Base-by-base conservation (phyloP, 2,113 vertebrate genomes). In the Mionectes macconnelli region DNA sequence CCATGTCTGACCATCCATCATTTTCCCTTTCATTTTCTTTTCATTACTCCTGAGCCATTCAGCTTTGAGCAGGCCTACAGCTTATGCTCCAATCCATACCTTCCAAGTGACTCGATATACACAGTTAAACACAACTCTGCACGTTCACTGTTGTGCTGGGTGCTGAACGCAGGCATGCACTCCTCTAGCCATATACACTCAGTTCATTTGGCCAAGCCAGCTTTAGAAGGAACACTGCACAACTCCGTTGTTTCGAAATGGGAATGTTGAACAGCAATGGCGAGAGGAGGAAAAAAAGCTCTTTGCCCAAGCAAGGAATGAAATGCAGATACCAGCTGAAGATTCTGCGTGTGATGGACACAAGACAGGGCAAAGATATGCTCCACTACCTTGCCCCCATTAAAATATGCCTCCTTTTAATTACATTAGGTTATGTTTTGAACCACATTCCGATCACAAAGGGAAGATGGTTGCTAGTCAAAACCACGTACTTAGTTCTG, bases 401-500 rank as follows among this genome's bases (percentile, higher is more conserved):
- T 63, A 86, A 73, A 81, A 44, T 67, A 24, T 30, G 50, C 37
- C 56, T 59, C 49, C 59, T 70, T 49, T 77, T 50, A 90, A 84
- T 44, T 63, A 31, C 24, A 77, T 35, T 63, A 52, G 55, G 68
- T 86, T 75, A 84, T 56, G 28, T 80, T 96, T 84, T 78, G 68
- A 90, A 72, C 70, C 47, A 68, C 30, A 16, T 8, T 80, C 60
- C 0, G 0, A 81, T n/a, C 50, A 50, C 25, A 81, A 81, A 39
- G 42, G 28, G 76, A 84, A 83, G 70, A 68, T 1, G 5, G 37
- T 78, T 80, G 84, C 42, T 37, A 81, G 87, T 87, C 57, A 93
- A 94, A 95, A 82, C 57, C 45, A 87, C 66, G 28, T 10, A 91
- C 62, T 60, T 89, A 55, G 56, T 94, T 94, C 59, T 95, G 80